phyloP scores from a whole-genome alignment of 2,797 vertebrate genomes.

The Notamacropus eugenii region DNA sequence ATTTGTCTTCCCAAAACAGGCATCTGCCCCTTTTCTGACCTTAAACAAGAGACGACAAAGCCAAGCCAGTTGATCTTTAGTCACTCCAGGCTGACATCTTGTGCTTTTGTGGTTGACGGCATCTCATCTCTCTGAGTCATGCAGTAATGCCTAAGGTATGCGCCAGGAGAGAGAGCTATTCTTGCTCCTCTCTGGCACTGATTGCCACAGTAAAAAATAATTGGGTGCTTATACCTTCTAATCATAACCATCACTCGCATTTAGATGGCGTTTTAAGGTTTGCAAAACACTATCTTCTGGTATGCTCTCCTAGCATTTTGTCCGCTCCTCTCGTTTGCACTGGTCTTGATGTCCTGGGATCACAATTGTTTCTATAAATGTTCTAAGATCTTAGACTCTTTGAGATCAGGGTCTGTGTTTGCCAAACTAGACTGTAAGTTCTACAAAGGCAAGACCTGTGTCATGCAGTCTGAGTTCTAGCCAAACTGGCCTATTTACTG shows the following conservation, averaged over 20 bases:
- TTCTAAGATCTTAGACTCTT: background rate
- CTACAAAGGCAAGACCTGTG: background rate
- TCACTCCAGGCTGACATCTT: background rate
- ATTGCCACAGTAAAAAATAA: constrained; percentile 39
- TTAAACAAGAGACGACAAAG: background rate
- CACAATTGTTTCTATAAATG: background rate
- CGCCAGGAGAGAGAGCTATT: background rate
- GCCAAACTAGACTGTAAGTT: background rate
- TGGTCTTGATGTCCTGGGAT: background rate
- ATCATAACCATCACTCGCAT: background rate
- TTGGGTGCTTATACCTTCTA: background rate
- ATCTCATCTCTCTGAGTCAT: constrained; percentile 25
- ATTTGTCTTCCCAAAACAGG: background rate
- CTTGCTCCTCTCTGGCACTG: background rate
- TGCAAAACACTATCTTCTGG: background rate
- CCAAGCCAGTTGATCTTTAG: background rate
- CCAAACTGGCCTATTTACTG: background rate
- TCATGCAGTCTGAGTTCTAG: background rate
- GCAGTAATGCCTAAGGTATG: constrained; percentile 36
- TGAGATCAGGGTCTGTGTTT: background rate
- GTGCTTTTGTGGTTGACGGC: background rate
- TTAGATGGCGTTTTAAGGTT: background rate
- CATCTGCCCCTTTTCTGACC: background rate
- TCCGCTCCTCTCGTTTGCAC: background rate
- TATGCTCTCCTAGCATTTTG: background rate